Conservation (phyloP, 2,113 vertebrate species). For the Raja brachyura region DNA sequence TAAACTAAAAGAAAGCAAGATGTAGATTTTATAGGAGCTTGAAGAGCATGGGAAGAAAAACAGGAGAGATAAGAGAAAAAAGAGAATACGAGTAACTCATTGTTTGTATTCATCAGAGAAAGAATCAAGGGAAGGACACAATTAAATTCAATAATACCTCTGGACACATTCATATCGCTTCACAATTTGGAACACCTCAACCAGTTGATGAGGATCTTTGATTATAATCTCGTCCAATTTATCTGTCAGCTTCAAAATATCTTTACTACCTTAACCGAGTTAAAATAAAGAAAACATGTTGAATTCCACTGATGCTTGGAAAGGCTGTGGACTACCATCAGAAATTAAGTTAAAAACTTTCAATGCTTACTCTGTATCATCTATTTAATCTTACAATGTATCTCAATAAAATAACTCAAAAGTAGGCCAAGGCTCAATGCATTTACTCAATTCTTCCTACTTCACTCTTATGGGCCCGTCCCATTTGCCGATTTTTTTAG, state of each 20-base stretch:
- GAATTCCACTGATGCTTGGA: background rate
- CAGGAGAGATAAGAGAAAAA: background rate
- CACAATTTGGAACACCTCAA: background rate
- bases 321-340: background rate
- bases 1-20: background rate
- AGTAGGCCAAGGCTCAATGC: background rate
- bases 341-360: background rate
- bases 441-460: background rate
- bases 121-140: background rate
- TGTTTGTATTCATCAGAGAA: background rate
- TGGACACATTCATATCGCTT: background rate
- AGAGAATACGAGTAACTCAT: background rate
- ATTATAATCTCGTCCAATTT: background rate
- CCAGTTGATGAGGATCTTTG: background rate
- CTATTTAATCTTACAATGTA: background rate
- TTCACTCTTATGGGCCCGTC: too few species aligned
- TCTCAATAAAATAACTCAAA: background rate
- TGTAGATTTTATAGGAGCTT: background rate
- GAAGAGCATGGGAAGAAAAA: background rate
- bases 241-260: background rate
- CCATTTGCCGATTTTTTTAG: too few species aligned
- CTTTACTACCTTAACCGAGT: background rate
- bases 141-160: background rate
- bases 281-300: background rate
- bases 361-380: background rate